Base-by-base conservation (phyloP, 2,113 vertebrate genomes). In the Mesocricetus auratus region DNA sequence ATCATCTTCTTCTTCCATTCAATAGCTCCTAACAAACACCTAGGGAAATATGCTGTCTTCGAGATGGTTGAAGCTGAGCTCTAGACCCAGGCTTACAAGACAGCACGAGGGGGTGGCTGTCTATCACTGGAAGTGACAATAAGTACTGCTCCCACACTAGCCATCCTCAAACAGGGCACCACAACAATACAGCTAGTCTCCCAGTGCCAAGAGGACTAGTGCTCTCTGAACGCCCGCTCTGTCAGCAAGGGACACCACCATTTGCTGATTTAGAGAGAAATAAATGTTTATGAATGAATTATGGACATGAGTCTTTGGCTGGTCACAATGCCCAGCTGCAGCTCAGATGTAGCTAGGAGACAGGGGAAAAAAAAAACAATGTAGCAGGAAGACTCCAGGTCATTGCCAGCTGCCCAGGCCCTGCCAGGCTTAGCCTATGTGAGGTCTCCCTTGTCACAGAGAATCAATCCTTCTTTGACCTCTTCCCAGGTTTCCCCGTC, bases 261-360 rank as follows among this genome's bases (percentile, higher is more conserved):
- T 50, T 69, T 86, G 91, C 93, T 91, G 93, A 93, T 91, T 91
- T 81, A 87, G 93, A 89, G 74, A 79, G 90, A 96, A 94, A 97
- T 87, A 91, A 96, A 95, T 7, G 9, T 89, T 94, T 87, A 87
- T 87, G 91, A 93, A 79, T 71, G 94, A 93, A 85, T 89, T 66
- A 74, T 0, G 22, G 77, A 92, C n/a, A 36, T 33, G 68, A 75
- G 74, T 36, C 13, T 29, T 39, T 85, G 6, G 89, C 60, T 12
- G 21, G 66, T 10, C n/a, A 86, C 6, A 26, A 68, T 77, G 12
- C 4, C 19, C 93, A 89, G 94, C 82, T 96, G 91, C 86, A 78
- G 96, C 81, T 81, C 86, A 77, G 94, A 64, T 42, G 91, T 77
- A 81, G 64, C 94, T 11, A 50, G 60, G 81, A 79, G 64, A 82